Evolutionary conservation across 1,140 invertebrate species (phyloP).

Genomic region (Drosophila burlai): DNA sequence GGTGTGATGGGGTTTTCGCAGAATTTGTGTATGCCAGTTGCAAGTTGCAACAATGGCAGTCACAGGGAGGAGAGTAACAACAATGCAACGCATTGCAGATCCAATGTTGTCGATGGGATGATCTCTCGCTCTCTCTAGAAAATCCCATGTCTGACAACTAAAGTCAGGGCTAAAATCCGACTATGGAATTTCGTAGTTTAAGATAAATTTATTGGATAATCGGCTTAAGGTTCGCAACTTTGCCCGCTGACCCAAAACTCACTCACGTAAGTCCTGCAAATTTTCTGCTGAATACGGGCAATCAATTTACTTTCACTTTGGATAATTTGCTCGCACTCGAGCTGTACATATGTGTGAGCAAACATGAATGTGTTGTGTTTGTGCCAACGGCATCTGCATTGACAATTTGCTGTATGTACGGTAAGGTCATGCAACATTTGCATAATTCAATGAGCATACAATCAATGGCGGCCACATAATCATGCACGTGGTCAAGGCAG

Average conservation of each 20-base stretch:
- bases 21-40: constrained; percentile 36
- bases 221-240: constrained; percentile 32
- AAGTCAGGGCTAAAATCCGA: constrained; percentile 17
- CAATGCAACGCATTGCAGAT: constrained; percentile 5
- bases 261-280: constrained; percentile 23
- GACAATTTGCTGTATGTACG: constrained; percentile 49
- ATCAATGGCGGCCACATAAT: constrained; percentile 69
- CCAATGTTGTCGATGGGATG: constrained; percentile 8
- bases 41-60: constrained; percentile 33
- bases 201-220: constrained; percentile 48
- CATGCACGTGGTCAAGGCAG: constrained; percentile 48
- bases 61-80: not conserved
- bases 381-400: constrained; percentile 55
- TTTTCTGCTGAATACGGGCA: constrained; percentile 62
- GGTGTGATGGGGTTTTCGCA: constrained; percentile 3
- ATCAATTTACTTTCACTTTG: constrained; percentile 73
- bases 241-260: constrained; percentile 32
- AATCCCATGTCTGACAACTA: constrained; percentile 45
- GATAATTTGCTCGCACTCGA: constrained; percentile 53
- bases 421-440: constrained; percentile 62
- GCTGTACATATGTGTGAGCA: not conserved
- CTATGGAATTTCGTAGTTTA: constrained; percentile 13
- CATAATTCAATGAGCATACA: constrained; percentile 80
- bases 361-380: constrained; percentile 1
- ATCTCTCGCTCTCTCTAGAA: not conserved